A percentile compares a stretch with the other conserved stretches of the same genome.
phyloP scores from a whole-genome alignment of 2,797 vertebrate species.

The Esox masquinongy region DNA sequence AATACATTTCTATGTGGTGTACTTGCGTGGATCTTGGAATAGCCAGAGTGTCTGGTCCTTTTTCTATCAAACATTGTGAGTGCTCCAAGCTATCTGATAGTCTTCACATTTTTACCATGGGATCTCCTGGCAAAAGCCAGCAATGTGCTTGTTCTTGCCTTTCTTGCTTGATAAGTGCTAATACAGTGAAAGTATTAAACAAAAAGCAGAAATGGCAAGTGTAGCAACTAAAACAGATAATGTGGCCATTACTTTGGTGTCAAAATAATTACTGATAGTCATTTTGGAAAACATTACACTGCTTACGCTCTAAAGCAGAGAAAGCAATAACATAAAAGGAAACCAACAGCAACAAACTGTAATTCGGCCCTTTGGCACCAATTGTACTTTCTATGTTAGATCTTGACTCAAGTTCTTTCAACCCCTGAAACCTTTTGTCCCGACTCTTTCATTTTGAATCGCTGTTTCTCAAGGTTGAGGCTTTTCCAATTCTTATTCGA shows the following conservation, averaged over 20 bases:
- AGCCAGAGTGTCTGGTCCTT: background rate
- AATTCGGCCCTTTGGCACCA: constrained; percentile 1
- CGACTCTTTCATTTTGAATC: background rate
- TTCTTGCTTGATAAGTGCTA: background rate
- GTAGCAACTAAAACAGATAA: constrained; percentile 6
- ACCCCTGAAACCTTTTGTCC: background rate
- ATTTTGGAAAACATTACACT: background rate
- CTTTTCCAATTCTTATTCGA: background rate
- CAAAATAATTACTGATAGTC: background rate
- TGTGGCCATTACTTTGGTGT: constrained; percentile 14
- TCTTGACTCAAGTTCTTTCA: background rate
- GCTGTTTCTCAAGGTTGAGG: background rate
- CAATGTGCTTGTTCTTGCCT: background rate
- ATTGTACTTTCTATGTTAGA: background rate
- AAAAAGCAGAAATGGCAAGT: background rate
- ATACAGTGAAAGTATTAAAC: background rate
- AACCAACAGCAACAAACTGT: background rate
- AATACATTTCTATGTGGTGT: background rate
- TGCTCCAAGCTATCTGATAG: background rate
- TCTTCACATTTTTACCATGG: background rate
- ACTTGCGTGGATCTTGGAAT: background rate
- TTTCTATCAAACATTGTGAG: background rate
- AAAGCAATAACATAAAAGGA: background rate
- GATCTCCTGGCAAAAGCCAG: background rate
- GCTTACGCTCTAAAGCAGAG: background rate